These are phyloP conservation scores for Martes martes DNA, from an alignment of 2,113 vertebrate genomes.

Conservation along the genomic window DNA sequence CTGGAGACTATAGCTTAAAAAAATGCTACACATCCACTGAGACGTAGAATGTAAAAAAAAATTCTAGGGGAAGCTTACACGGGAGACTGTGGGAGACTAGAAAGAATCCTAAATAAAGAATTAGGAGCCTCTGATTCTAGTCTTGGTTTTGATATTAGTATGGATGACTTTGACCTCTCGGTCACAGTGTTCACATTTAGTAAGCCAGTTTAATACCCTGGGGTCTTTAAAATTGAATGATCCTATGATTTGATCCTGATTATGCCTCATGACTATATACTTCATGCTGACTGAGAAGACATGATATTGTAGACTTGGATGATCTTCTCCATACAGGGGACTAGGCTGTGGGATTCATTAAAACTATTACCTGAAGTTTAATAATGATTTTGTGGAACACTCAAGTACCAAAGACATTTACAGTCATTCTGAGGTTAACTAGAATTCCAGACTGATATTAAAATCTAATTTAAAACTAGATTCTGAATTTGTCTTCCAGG, in stretches of 20 bases:
- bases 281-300: not conserved
- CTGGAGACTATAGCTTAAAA: not conserved
- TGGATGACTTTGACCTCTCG: not conserved
- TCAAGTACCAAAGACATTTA: conserved; percentile 20
- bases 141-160: not conserved
- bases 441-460: conserved; percentile 30
- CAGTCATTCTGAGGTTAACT: conserved; percentile 26
- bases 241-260: not conserved
- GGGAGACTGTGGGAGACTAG: not conserved
- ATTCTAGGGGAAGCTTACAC: not conserved
- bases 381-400: not conserved
- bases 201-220: not conserved
- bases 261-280: not conserved
- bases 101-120: not conserved
- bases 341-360: not conserved
- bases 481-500: conserved; percentile 14
- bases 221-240: not conserved
- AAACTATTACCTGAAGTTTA: not conserved
- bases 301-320: conserved; percentile 13
- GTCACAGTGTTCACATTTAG: not conserved
- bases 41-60: not conserved
- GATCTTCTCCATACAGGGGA: not conserved
- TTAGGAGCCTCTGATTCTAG: not conserved
- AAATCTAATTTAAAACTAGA: conserved; percentile 44
- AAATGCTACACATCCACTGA: not conserved